Percentiles rank a stretch among this genome's conserved stretches.
These are phyloP conservation scores for Drosophila crucigera DNA, from an alignment of 2,888 invertebrate species.

Conservation along the genomic window DNA sequence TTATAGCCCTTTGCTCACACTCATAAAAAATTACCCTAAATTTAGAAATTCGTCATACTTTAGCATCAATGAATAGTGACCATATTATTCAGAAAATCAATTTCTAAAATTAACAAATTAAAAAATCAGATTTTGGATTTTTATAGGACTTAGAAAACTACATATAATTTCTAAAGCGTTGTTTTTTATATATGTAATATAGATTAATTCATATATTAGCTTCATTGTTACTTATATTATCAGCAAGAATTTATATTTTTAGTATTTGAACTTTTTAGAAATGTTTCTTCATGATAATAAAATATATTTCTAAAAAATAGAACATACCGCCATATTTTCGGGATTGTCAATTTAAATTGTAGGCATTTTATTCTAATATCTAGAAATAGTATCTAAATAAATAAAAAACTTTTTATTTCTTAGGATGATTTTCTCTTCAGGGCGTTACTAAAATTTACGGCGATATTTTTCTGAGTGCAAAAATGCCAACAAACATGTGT, in stretches of 20 bases:
- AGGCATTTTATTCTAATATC: not conserved
- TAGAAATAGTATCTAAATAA: not conserved
- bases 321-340: not conserved
- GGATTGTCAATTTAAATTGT: not conserved
- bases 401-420: not conserved
- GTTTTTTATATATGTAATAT: not conserved
- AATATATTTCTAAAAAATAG: not conserved
- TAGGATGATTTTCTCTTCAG: not conserved
- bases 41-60: not conserved
- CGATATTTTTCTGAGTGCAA: not conserved
- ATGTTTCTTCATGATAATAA: not conserved
- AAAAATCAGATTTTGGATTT: not conserved
- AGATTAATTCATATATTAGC: too few relatives aligned
- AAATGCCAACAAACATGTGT: constrained; percentile 29
- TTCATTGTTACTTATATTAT: too few relatives aligned
- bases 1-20: constrained; percentile 2
- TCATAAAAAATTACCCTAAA: constrained; percentile 10
- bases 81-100: not conserved
- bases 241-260: too few relatives aligned
- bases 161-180: not conserved
- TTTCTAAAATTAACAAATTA: not conserved
- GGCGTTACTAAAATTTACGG: rapidly evolving
- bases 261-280: not conserved
- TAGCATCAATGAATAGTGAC: not conserved
- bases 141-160: not conserved